Evolutionary conservation across 2,888 invertebrate species (phyloP).

Genomic region (Melanostoma scalare): DNA sequence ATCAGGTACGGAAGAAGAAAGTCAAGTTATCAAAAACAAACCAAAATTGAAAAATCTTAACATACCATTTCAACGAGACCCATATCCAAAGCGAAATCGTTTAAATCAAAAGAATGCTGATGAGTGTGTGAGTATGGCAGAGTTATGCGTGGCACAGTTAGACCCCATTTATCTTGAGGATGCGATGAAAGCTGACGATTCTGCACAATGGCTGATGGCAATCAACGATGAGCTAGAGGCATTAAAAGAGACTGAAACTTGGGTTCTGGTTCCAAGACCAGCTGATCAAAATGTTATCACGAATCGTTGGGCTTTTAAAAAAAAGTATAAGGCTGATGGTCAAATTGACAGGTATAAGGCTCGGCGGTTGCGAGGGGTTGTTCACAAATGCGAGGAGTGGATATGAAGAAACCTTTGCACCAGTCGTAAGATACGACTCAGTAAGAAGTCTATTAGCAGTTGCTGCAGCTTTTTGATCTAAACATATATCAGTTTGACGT

Average conservation of each 20-base stretch:
- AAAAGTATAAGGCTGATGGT: slow-evolving; percentile 42
- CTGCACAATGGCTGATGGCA: slow-evolving; percentile 86
- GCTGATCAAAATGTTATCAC: slow-evolving; percentile 17
- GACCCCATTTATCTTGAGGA: slow-evolving; percentile 22
- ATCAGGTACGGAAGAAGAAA: background rate
- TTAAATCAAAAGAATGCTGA: background rate
- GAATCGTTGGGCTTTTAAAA: slow-evolving; percentile 55
- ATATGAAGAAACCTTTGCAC: no score
- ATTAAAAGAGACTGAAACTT: slow-evolving; percentile 23
- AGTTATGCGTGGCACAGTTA: slow-evolving; percentile 24
- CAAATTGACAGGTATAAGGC: background rate
- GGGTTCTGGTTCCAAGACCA: slow-evolving; percentile 33
- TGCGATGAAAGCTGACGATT: slow-evolving; percentile 19
- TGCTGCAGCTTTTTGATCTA: slow-evolving; percentile 56
- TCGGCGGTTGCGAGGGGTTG: no score
- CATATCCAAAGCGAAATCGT: slow-evolving; percentile 29
- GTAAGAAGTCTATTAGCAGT: slow-evolving; percentile 61
- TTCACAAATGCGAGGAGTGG: no score
- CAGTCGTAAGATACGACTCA: slow-evolving; percentile 62
- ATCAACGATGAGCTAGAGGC: slow-evolving; percentile 87
- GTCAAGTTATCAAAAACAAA: slow-evolving; percentile 1
- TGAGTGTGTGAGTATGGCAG: slow-evolving; percentile 5
- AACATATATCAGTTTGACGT: slow-evolving; percentile 69
- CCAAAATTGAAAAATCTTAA: slow-evolving; percentile 29
- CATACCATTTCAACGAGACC: slow-evolving; percentile 26